Percentiles rank a stretch among this genome's conserved stretches.
Conservation (phyloP, 2,888 invertebrate species). For the Hecatera dysodea region DNA sequence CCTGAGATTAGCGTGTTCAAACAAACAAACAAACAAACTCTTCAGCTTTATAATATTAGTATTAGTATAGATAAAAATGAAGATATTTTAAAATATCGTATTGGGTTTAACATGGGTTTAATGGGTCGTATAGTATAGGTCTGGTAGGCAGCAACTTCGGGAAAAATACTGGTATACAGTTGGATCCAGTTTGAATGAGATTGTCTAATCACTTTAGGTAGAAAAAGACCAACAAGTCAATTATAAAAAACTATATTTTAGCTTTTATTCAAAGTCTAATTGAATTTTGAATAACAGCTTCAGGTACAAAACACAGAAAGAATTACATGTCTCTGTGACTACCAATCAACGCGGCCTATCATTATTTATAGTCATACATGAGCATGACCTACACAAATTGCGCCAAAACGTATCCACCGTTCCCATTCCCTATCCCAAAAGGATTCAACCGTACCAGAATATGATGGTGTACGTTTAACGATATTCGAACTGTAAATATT, state of each 20-base stretch:
- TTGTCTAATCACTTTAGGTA: too few relatives aligned
- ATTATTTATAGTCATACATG: constrained; percentile 15
- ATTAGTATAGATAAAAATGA: neutral
- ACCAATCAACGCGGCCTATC: constrained; percentile 35
- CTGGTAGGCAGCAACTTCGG: too few relatives aligned
- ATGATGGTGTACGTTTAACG: neutral
- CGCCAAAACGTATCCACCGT: constrained; percentile 1
- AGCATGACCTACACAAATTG: constrained; percentile 18
- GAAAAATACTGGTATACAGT: too few relatives aligned
- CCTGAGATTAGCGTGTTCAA: too few relatives aligned
- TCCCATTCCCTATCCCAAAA: constrained; percentile 3
- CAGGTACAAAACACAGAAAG: neutral
- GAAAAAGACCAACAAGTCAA: too few relatives aligned
- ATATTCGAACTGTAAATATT: constrained; percentile 19
- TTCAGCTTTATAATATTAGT: too few relatives aligned
- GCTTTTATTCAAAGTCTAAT: neutral
- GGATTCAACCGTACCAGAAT: constrained; percentile 9
- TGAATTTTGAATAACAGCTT: neutral
- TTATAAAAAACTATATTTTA: neutral
- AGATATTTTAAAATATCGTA: neutral
- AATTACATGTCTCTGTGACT: neutral
- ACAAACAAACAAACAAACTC: too few relatives aligned
- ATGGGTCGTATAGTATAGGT: too few relatives aligned
- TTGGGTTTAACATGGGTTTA: too few relatives aligned
- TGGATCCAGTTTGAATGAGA: too few relatives aligned